These are phyloP conservation scores for Sisyra nigra DNA, from an alignment of 2,888 invertebrate genomes.

Conservation along the genomic window DNA sequence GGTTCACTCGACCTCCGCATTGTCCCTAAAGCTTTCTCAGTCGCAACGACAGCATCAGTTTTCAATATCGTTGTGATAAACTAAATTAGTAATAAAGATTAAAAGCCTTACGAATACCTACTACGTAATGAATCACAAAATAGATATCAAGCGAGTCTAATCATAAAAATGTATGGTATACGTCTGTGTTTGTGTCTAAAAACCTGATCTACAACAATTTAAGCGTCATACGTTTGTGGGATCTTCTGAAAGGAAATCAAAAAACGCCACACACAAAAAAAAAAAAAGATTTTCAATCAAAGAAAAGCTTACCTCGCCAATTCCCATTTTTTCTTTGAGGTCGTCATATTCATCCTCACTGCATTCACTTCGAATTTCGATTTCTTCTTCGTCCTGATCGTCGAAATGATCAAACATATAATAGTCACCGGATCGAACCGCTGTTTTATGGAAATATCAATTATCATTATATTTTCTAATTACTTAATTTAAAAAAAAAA, in stretches of 20 bases:
- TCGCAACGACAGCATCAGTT: constrained; percentile 17
- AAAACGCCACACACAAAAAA: neutral
- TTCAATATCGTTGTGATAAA: constrained; percentile 11
- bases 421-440: constrained; percentile 95
- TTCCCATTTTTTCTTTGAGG: too few relatives aligned
- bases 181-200: too few relatives aligned
- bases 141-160: neutral
- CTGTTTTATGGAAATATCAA: constrained; percentile 33
- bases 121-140: neutral
- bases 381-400: constrained; percentile 56
- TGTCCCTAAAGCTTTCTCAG: constrained; percentile 7
- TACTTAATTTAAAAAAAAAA: neutral
- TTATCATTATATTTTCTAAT: neutral
- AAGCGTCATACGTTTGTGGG: neutral
- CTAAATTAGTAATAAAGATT: neutral
- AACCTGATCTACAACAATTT: neutral
- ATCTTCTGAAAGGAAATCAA: constrained; percentile 3
- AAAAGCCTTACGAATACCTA: neutral
- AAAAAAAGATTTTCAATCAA: neutral
- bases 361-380: constrained; percentile 16
- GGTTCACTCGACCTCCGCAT: constrained; percentile 1
- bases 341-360: too few relatives aligned
- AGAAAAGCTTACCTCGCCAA: constrained; percentile 7
- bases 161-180: neutral
- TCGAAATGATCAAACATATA: constrained; percentile 97